Base-by-base conservation (phyloP, 2,113 vertebrate species). In the Dipodomys ordii region DNA sequence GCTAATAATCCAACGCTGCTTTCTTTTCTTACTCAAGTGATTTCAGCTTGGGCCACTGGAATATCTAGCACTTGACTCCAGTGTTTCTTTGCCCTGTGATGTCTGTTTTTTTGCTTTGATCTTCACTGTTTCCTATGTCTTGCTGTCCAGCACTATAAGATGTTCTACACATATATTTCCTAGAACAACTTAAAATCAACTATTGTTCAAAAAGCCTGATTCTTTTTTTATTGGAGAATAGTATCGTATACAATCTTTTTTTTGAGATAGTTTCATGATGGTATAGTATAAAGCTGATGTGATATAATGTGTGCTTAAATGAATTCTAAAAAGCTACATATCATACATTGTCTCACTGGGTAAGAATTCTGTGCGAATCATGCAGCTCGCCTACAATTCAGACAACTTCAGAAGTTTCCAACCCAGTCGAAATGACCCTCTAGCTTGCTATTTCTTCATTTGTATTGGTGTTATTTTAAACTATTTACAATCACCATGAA, bases 401-500 rank as follows among this genome's bases (percentile, higher is more conserved):
- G 77, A 87, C 12, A 68, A 27, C 25, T 32, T 13, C 28, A 88
- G 88, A 1, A 81, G 30, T 39, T 32, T 78, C 23, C 78, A 69
- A 16, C 18, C 60, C 25, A 39, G 80, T 72, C 23, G n/a, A n/a
- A 32, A 94, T 91, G 5, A 60, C 12, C 8, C 3, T 60, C n/a
- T 60, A 15, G 27, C 9, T 62, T 85, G 22, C 62, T 44, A 4
- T 62, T 92, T 84, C 20, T 62, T 19, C 15, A 62, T 62, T 62
- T 62, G 20, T 62, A 62, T 22, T 62, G 4, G 60, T 62, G 20
- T 62, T 62, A 22, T 62, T 62, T 16, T 87, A 64, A 87, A 77
- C 65, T 1, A n/a, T 85, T 96, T 78, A 84, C 25, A 81, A 87
- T 91, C 46, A 72, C 49, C 92, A 32, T 73, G 35, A 91, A 95